phyloP scores from a whole-genome alignment of 2,113 vertebrate genomes.

The Rhizomys pruinosus region DNA sequence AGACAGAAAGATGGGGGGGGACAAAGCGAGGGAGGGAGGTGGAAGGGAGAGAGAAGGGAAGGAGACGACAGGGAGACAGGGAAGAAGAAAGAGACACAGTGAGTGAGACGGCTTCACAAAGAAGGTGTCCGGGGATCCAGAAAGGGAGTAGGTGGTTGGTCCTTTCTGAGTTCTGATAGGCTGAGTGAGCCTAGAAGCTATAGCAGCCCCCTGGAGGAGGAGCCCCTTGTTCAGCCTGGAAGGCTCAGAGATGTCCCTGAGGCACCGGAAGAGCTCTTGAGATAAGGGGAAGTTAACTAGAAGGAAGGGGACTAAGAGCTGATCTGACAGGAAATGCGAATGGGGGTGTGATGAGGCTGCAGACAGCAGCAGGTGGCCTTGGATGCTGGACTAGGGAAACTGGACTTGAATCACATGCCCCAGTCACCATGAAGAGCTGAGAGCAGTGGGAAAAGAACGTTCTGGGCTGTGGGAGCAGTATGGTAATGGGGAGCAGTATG shows the following conservation, averaged over 20 bases:
- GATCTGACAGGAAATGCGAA: not conserved
- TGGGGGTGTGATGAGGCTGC: not conserved
- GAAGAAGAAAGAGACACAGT: not conserved
- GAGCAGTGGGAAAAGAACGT: not conserved
- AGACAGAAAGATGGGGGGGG: too few species aligned
- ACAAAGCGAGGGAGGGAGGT: not conserved
- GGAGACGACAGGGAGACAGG: too few species aligned
- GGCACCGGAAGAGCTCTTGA: not conserved
- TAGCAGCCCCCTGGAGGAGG: not conserved
- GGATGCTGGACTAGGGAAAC: not conserved
- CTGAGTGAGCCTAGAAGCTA: not conserved
- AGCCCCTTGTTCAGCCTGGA: not conserved
- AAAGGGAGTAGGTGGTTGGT: not conserved
- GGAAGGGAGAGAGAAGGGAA: not conserved
- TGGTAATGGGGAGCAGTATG: not conserved
- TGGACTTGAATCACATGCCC: rapidly evolving
- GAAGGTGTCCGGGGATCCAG: not conserved
- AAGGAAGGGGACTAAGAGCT: not conserved
- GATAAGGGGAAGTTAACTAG: not conserved
- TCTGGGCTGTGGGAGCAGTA: not conserved
- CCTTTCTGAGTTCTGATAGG: not conserved
- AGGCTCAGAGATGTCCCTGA: not conserved
- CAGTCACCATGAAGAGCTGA: not conserved
- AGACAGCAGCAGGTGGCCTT: not conserved
- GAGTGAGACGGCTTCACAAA: not conserved